A percentile compares a stretch with the other conserved stretches of the same genome.
Conservation (phyloP, 2,888 invertebrate species). For the Archips crataeganus region DNA sequence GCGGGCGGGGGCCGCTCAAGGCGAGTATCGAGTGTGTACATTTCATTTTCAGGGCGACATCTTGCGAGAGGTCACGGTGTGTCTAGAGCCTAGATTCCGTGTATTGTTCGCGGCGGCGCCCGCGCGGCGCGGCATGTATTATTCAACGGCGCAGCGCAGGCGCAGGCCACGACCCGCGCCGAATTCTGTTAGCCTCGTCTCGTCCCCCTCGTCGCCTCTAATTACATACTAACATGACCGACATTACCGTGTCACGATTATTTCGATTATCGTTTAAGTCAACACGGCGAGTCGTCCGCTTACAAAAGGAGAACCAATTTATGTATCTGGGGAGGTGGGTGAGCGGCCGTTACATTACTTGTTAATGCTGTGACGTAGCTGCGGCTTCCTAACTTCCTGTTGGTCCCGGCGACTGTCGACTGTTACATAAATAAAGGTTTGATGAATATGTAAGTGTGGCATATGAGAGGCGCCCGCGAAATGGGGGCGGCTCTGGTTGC, state of each 20-base stretch:
- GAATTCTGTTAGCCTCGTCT: conserved; percentile 74
- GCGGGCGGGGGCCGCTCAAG: conserved; percentile 29
- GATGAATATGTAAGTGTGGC: conserved; percentile 4
- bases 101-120: conserved; percentile 73
- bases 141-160: conserved; percentile 64
- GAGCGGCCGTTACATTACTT: conserved; percentile 34
- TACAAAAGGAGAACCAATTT: conserved; percentile 50
- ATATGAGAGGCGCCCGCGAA: conserved; percentile 42
- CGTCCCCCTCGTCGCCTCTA: conserved; percentile 67
- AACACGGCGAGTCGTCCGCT: conserved; percentile 58
- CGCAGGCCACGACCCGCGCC: conserved; percentile 73
- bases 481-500: conserved; percentile 58
- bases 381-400: background rate
- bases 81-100: conserved; percentile 65
- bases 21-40: conserved; percentile 33
- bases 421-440: conserved; percentile 6
- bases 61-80: conserved; percentile 45
- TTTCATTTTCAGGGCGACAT: conserved; percentile 43
- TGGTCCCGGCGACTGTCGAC: background rate
- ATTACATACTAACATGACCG: conserved; percentile 77
- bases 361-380: conserved; percentile 18
- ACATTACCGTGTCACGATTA: conserved; percentile 73
- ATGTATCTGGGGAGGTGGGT: conserved; percentile 39
- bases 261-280: conserved; percentile 65
- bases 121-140: conserved; percentile 69